Base-by-base conservation (phyloP, 2,113 vertebrate species). In the Protomyctophum bolini region DNA sequence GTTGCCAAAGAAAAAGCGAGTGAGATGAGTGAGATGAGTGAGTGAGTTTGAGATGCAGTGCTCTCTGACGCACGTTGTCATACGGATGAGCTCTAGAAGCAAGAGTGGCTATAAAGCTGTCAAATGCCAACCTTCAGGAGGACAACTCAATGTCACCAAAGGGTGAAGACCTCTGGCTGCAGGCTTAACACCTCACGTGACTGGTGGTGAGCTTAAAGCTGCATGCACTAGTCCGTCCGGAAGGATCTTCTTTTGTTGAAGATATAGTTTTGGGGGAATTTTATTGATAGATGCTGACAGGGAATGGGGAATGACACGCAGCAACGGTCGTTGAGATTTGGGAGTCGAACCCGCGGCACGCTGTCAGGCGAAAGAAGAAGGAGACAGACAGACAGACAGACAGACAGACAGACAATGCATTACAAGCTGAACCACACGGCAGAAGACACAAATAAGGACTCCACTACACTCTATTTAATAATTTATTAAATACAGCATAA, bases 401-500 rank as follows among this genome's bases (percentile, higher is more conserved):
- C 28, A 11, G 28, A 33, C 10, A 6, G 45, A 15, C 46, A 12
- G n/a, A 9, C 14, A 69, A 56, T 14, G 64, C 59, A 63, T 65
- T 41, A 72, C 7, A 58, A 67, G 75, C 72, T 73, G 4, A 79
- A 70, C 9, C 54, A 55, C 7, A 58, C 2, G 9, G 11, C 47
- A 50, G 69, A 6, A 4, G 50, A 73, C 57, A 74, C 73, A 47
- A 21, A 21, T 2, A 54, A 67, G 46, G 52, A 15, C 77, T 28
- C 15, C n/a, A n/a, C n/a, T 65, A 71, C n/a, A 68, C 47, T 81
- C 73, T 69, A 81, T 87, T 90, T 82, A 85, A 88, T 89, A 21
- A 85, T 92, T 90, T 88, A 90, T 90, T 92, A 87, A 89, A 90
- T 88, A 91, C 87, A 89, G 80, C 79, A 89, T 88, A 77, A 91